Percentiles rank a stretch among this genome's conserved stretches.
Conservation (phyloP, 2,113 vertebrate species). For the Holacanthus passer region DNA sequence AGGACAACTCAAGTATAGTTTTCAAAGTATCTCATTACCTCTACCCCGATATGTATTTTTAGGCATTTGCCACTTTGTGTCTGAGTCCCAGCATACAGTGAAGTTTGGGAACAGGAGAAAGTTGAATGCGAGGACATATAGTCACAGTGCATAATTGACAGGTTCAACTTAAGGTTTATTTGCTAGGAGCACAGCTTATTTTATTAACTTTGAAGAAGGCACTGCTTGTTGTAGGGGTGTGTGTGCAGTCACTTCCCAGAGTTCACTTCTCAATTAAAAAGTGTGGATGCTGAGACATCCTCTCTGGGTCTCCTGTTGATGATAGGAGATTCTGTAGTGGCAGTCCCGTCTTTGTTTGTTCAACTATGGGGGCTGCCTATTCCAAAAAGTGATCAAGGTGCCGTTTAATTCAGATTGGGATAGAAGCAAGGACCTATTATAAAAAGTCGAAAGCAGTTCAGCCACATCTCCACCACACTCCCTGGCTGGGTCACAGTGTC, state of each 20-base stretch:
- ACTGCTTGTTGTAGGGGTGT: background rate
- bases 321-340: background rate
- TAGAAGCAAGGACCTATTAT: background rate
- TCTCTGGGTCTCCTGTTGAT: conserved; percentile 13
- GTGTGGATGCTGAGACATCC: background rate
- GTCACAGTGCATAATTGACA: conserved; percentile 36
- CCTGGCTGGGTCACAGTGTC: conserved; percentile 66
- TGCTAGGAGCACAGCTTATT: conserved; percentile 23
- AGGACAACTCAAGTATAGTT: background rate
- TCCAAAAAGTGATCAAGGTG: conserved; percentile 10
- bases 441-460: conserved; percentile 18
- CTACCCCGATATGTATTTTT: conserved; percentile 14
- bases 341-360: conserved; percentile 21
- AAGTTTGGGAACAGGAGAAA: conserved; percentile 20
- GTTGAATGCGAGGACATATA: conserved; percentile 35
- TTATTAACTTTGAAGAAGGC: conserved; percentile 38
- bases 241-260: conserved; percentile 3
- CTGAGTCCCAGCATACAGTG: background rate
- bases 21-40: conserved; percentile 14
- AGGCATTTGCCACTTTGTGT: background rate
- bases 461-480: conserved; percentile 27
- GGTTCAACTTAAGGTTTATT: conserved; percentile 30
- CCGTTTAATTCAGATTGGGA: conserved; percentile 17
- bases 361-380: background rate
- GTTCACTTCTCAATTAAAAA: conserved; percentile 24